Conservation (phyloP, 1,140 invertebrate genomes). For the Agrilus planipennis region DNA sequence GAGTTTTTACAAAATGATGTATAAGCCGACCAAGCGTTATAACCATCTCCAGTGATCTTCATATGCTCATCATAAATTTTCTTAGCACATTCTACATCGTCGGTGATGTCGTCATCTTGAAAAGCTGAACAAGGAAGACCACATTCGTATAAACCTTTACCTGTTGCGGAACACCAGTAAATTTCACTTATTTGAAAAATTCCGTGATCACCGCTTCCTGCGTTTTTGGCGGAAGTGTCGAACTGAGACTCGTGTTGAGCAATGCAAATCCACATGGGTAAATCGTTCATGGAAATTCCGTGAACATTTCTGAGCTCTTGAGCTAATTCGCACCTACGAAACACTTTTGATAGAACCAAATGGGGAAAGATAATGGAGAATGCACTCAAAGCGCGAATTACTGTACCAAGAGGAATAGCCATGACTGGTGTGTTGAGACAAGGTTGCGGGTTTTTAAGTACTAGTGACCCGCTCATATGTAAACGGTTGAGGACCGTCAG, state of each 20-base stretch:
- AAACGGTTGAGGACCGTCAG: too few relatives aligned
- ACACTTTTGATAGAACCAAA: too few relatives aligned
- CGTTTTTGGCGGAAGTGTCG: constrained; percentile 54
- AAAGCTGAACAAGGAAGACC: constrained; percentile 44
- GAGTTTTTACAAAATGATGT: constrained; percentile 31
- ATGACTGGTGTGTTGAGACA: too few relatives aligned
- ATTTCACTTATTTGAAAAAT: constrained; percentile 61
- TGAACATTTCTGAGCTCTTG: constrained; percentile 43
- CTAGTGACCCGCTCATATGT: too few relatives aligned
- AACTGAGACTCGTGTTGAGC: constrained; percentile 57
- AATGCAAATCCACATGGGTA: constrained; percentile 64
- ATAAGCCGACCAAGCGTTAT: constrained; percentile 59
- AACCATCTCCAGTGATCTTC: constrained; percentile 51
- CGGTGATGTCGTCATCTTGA: constrained; percentile 50
- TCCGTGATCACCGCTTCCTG: constrained; percentile 55
- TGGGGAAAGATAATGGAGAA: too few relatives aligned
- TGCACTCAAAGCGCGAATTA: too few relatives aligned
- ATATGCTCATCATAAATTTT: constrained; percentile 50
- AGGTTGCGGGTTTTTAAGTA: too few relatives aligned
- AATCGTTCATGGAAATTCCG: constrained; percentile 41
- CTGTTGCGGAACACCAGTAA: constrained; percentile 55
- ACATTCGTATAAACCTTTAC: constrained; percentile 47
- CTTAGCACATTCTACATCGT: constrained; percentile 52
- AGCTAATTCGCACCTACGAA: constrained; percentile 54
- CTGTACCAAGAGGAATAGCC: too few relatives aligned